phyloP scores from a whole-genome alignment of 2,888 invertebrate species.

The Zelleria hepariella region DNA sequence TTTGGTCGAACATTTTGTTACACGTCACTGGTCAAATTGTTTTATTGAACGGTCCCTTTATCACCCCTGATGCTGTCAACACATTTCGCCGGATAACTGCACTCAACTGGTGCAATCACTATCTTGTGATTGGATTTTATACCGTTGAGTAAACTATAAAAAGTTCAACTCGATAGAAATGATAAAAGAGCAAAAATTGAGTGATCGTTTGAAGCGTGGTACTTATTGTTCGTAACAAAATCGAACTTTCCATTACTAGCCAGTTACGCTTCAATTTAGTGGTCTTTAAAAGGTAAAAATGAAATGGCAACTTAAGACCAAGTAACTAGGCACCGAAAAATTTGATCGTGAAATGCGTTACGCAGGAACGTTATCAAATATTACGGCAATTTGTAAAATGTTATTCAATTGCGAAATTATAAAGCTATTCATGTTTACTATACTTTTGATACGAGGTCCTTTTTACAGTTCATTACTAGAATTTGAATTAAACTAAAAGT shows the following conservation, averaged over 20 bases:
- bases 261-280: not conserved
- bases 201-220: slow-evolving; percentile 16
- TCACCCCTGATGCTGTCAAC: slow-evolving; percentile 9
- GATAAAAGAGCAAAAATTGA: slow-evolving; percentile 6
- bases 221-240: slow-evolving; percentile 34
- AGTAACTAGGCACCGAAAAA: too few species aligned
- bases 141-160: slow-evolving; percentile 36
- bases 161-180: slow-evolving; percentile 17
- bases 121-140: slow-evolving; percentile 52
- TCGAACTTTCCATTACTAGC: slow-evolving; percentile 37
- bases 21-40: slow-evolving; percentile 27
- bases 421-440: too few species aligned
- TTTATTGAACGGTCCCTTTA: slow-evolving; percentile 9
- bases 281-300: not conserved
- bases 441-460: too few species aligned
- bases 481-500: too few species aligned
- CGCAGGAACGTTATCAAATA: too few species aligned
- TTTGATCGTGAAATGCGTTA: too few species aligned
- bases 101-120: slow-evolving; percentile 39
- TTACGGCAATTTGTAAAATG: too few species aligned
- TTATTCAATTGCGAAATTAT: too few species aligned
- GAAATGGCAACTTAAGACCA: not conserved
- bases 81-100: slow-evolving; percentile 39
- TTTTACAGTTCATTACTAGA: too few species aligned
- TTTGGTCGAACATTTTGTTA: slow-evolving; percentile 42